A percentile compares a stretch with the other conserved stretches of the same genome.
Evolutionary conservation across 2,888 invertebrate genomes (phyloP).

Genomic region (Nomada fucata): DNA sequence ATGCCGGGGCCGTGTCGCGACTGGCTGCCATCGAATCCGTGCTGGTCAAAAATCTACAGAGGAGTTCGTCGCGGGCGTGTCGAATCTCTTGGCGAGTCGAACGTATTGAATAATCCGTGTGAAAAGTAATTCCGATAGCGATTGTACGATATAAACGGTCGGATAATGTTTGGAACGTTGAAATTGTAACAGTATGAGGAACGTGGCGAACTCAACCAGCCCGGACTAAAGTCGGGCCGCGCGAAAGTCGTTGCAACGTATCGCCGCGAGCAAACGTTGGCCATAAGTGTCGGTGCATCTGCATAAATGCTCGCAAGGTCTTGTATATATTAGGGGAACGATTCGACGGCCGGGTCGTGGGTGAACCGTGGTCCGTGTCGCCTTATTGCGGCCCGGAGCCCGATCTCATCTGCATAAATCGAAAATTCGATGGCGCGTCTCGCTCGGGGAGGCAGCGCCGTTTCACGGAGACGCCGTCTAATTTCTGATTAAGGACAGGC

Average conservation of each 20-base stretch:
- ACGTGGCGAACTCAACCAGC: too few species aligned
- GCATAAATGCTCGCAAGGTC: too few species aligned
- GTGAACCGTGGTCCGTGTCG: not conserved
- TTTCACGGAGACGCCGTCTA: constrained; percentile 34
- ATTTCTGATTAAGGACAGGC: constrained; percentile 49
- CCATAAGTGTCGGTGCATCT: too few species aligned
- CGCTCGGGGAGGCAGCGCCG: not conserved
- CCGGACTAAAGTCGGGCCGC: too few species aligned
- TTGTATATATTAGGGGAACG: not conserved
- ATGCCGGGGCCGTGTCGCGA: constrained; percentile 18
- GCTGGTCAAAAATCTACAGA: not conserved
- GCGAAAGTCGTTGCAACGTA: too few species aligned
- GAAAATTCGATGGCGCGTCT: constrained; percentile 29
- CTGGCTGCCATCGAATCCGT: constrained; percentile 29
- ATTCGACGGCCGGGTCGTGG: not conserved
- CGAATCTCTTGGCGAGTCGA: not conserved
- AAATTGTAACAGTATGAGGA: too few species aligned
- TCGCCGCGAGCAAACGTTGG: too few species aligned
- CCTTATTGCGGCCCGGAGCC: not conserved
- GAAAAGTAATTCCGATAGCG: too few species aligned
- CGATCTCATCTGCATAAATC: constrained; percentile 45
- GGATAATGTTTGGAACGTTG: too few species aligned
- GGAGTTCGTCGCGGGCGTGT: too few species aligned
- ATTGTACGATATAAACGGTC: too few species aligned
- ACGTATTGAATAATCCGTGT: not conserved